Percentiles rank a stretch among this genome's conserved stretches.
Evolutionary conservation across 2,888 invertebrate genomes (phyloP).

Genomic region (Lumbricus terrestris): DNA sequence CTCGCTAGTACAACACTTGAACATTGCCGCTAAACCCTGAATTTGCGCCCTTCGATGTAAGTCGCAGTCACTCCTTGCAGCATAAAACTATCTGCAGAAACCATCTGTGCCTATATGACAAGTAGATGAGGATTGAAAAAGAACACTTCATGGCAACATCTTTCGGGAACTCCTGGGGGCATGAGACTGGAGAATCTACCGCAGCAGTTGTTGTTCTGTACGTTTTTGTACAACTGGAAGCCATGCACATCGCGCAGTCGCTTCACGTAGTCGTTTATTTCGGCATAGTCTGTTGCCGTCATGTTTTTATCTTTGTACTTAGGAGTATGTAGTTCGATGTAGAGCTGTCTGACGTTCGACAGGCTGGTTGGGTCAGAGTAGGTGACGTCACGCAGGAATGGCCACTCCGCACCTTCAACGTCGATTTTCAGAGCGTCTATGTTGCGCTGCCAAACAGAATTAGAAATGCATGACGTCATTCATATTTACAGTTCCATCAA

Average conservation of each 20-base stretch:
- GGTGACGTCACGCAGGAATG: not conserved
- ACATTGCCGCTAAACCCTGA: too few species aligned
- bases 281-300: not conserved
- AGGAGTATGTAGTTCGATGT: not conserved
- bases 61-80: too few species aligned
- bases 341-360: not conserved
- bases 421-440: not conserved
- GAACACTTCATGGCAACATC: constrained; percentile 9
- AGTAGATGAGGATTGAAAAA: not conserved
- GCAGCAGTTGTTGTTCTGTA: not conserved
- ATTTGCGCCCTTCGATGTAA: too few species aligned
- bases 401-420: constrained; percentile 6
- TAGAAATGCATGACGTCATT: too few species aligned
- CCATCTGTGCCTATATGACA: not conserved
- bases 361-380: not conserved
- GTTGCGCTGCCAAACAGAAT: not conserved
- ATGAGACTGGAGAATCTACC: not conserved
- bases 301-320: not conserved
- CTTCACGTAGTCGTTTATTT: not conserved
- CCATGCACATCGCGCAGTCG: not conserved
- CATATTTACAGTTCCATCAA: too few species aligned
- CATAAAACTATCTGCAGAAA: too few species aligned
- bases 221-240: not conserved
- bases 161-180: not conserved
- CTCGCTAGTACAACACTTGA: too few species aligned